Evolutionary conservation across 2,888 invertebrate genomes (phyloP), one percentile per base, ranked within the genome.

Genomic region (Drosophila pseudotakahashii): DNA sequence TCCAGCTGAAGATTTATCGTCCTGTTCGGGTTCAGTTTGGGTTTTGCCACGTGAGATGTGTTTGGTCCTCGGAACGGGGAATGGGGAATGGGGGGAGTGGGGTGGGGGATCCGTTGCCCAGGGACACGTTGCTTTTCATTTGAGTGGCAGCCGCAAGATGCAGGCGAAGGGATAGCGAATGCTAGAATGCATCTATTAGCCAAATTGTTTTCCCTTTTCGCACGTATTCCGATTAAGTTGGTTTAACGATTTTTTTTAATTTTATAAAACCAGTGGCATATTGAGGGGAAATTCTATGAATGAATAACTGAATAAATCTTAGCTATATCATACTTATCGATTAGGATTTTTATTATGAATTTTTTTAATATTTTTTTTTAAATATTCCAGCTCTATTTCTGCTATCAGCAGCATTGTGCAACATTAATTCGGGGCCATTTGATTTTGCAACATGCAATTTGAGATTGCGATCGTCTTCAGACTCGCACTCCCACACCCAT

Each of bases 351-450:
- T 26, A 26, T 6, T 26, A 26, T 26, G 26, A 26, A 19, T 2
- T 19, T 26, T 26, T 26, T 26, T 2, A 26, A 3, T 19, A 19
- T 19, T 19, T 19, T 19, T 19, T 19, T 19, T n/a, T 34, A 11
- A 19, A 16, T 9, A 14, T 16, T 7, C 14, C 10, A 16, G 0
- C 42, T 10, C 3, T 2, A 2, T 19, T 19, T 14, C 9, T 73
- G 42, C 76, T 76, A 78, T 78, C 75, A 73, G 62, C 11, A 47
- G 64, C 66, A 57, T 75, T 70, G 63, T 73, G 75, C 83, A 77
- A 72, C 76, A 88, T 83, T 86, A 78, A 83, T 83, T 80, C 73
- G 50, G 61, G 61, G 41, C 68, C 54, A 84, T 74, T 87, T 77
- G 63, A 66, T 41, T 57, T 47, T 39, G 73, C 45, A 50, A 54